phyloP scores from a whole-genome alignment of 2,113 vertebrate species.

The Gadus chalcogrammus region DNA sequence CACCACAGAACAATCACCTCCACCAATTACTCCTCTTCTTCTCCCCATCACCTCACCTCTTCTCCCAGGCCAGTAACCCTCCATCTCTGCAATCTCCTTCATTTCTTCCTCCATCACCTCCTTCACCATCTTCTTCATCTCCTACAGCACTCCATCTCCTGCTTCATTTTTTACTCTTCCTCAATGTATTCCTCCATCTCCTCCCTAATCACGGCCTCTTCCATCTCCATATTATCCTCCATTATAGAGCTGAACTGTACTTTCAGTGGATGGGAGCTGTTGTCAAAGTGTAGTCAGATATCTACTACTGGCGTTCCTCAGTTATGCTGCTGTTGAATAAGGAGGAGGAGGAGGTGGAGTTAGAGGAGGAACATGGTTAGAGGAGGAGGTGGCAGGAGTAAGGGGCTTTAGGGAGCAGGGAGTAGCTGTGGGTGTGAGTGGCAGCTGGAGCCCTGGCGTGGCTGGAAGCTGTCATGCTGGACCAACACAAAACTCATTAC shows the following conservation, averaged over 20 bases:
- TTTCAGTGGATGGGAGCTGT: too few relatives aligned
- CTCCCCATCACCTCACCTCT: too few relatives aligned
- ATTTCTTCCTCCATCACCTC: too few relatives aligned
- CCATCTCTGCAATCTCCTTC: too few relatives aligned
- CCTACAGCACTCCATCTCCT: slow-evolving; percentile 6
- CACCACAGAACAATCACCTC: too few relatives aligned
- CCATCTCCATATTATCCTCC: slow-evolving; percentile 39
- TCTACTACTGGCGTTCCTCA: neutral
- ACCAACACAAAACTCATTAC: slow-evolving; percentile 61
- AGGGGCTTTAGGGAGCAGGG: too few relatives aligned
- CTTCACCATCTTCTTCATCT: neutral
- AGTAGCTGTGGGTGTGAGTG: slow-evolving; percentile 22
- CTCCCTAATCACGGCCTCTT: slow-evolving; percentile 32
- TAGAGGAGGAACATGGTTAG: slow-evolving; percentile 20
- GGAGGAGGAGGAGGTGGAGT: slow-evolving; percentile 18
- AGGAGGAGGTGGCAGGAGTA: slow-evolving; percentile 7
- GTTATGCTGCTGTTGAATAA: slow-evolving; percentile 8
- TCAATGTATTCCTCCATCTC: slow-evolving; percentile 42
- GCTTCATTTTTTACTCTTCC: slow-evolving; percentile 12
- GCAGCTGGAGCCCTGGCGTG: slow-evolving; percentile 40
- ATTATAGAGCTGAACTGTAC: neutral
- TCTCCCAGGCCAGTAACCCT: too few relatives aligned
- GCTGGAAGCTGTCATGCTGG: slow-evolving; percentile 47
- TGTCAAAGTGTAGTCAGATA: neutral
- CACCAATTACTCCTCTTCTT: too few relatives aligned